Conservation (phyloP, 2,888 invertebrate genomes). For the Timandra comae region DNA sequence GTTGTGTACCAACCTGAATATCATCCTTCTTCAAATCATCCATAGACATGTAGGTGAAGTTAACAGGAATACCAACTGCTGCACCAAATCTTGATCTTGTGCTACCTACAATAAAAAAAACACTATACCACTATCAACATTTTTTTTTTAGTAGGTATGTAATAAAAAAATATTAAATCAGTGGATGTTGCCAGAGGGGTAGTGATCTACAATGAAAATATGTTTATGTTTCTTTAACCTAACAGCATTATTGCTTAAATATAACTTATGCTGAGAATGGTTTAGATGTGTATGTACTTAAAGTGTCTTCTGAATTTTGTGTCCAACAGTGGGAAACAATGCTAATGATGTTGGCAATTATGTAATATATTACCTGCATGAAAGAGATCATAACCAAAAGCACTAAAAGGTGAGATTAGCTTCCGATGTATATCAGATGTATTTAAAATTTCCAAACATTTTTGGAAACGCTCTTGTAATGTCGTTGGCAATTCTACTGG, state of each 20-base stretch:
- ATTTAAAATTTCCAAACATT: slow-evolving; percentile 78
- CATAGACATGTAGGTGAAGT: slow-evolving; percentile 78
- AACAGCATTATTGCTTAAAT: background rate
- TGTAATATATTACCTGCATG: slow-evolving; percentile 76
- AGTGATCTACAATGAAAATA: background rate
- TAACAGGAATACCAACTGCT: slow-evolving; percentile 84
- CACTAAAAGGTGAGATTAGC: slow-evolving; percentile 80
- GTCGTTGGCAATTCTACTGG: slow-evolving; percentile 72
- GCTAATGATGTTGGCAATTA: slow-evolving; percentile 3
- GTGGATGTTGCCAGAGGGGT: background rate
- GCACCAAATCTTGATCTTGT: slow-evolving; percentile 77
- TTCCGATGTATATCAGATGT: slow-evolving; percentile 64
- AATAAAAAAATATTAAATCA: background rate
- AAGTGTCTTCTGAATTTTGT: background rate
- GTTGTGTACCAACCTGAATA: slow-evolving; percentile 63
- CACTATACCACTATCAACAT: background rate
- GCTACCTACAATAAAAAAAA: slow-evolving; percentile 50
- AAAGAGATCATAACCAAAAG: slow-evolving; percentile 84
- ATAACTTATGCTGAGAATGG: background rate
- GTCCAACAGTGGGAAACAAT: background rate
- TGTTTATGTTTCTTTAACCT: background rate
- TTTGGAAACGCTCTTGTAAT: slow-evolving; percentile 67
- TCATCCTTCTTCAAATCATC: slow-evolving; percentile 75
- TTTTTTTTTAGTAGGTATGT: background rate
- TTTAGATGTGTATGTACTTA: background rate